These are phyloP conservation scores for Brachyopa scutellaris DNA, from an alignment of 2,888 invertebrate genomes.

Conservation along the genomic window DNA sequence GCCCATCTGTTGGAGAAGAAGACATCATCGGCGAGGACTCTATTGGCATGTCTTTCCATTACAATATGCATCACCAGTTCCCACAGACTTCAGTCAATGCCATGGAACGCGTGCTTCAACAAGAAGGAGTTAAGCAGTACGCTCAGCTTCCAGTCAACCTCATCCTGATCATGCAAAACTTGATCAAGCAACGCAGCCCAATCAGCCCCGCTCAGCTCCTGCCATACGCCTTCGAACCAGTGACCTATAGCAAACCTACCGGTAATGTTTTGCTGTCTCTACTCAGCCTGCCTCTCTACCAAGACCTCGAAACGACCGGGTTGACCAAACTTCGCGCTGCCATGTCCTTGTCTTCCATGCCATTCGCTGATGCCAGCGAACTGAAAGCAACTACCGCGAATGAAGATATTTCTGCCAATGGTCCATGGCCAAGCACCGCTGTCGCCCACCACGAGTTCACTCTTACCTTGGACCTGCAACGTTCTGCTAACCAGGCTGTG, in stretches of 20 bases:
- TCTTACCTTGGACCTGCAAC: slow-evolving; percentile 60
- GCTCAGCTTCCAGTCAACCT: slow-evolving; percentile 47
- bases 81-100: slow-evolving; percentile 78
- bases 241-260: slow-evolving; percentile 8
- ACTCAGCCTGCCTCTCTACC: slow-evolving; percentile 52
- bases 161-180: slow-evolving; percentile 53
- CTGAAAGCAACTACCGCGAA: slow-evolving; percentile 39
- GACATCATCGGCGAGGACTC: slow-evolving; percentile 82
- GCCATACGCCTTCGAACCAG: slow-evolving; percentile 57
- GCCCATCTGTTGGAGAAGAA: slow-evolving; percentile 79
- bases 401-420: slow-evolving; percentile 28
- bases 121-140: slow-evolving; percentile 55
- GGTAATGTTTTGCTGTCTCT: slow-evolving; percentile 50
- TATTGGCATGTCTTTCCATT: slow-evolving; percentile 84
- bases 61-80: slow-evolving; percentile 83
- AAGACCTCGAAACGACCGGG: slow-evolving; percentile 49
- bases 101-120: slow-evolving; percentile 67
- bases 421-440: slow-evolving; percentile 45
- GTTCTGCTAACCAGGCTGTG: slow-evolving; percentile 58
- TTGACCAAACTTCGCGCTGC: slow-evolving; percentile 54
- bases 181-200: slow-evolving; percentile 32
- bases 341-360: slow-evolving; percentile 49
- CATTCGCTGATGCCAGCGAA: slow-evolving; percentile 55
- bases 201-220: slow-evolving; percentile 37
- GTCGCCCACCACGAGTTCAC: slow-evolving; percentile 65